Percentiles rank a stretch among this genome's conserved stretches.
Conservation (phyloP, 2,113 vertebrate genomes). For the Aramus guarauna region DNA sequence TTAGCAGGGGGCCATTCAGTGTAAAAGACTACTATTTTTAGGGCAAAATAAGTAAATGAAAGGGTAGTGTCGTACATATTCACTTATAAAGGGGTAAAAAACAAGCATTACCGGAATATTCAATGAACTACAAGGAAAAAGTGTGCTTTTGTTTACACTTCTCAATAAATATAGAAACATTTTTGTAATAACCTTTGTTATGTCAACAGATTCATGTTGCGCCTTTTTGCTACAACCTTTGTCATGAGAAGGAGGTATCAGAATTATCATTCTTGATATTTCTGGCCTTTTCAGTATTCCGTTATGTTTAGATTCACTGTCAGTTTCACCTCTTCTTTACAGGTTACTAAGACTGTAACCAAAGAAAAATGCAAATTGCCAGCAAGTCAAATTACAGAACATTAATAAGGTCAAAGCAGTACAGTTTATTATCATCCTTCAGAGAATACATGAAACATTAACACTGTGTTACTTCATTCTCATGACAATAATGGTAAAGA, state of each 20-base stretch:
- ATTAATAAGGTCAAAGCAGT: slow-evolving; percentile 57
- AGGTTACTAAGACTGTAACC: slow-evolving; percentile 2
- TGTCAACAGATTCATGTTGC: not conserved
- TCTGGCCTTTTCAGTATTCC: slow-evolving; percentile 32
- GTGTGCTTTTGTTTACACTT: not conserved
- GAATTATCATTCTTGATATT: slow-evolving; percentile 11
- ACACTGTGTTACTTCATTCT: slow-evolving; percentile 19
- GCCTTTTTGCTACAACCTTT: not conserved
- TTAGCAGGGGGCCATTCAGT: not conserved
- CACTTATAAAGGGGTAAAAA: not conserved
- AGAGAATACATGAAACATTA: slow-evolving; percentile 20
- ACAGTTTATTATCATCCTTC: slow-evolving; percentile 47
- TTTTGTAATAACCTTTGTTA: not conserved
- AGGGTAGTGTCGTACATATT: not conserved
- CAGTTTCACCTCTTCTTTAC: not conserved
- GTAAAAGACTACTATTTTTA: not conserved
- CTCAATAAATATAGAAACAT: not conserved
- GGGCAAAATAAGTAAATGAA: not conserved
- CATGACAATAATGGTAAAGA: slow-evolving; percentile 37
- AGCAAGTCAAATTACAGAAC: slow-evolving; percentile 41
- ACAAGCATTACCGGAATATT: not conserved
- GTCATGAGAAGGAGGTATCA: not conserved
- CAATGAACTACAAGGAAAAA: not conserved
- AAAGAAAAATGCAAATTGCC: slow-evolving; percentile 3
- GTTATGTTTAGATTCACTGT: slow-evolving; percentile 1